These are phyloP conservation scores for Athalia circularis DNA, from an alignment of 2,888 invertebrate species.

Conservation along the genomic window DNA sequence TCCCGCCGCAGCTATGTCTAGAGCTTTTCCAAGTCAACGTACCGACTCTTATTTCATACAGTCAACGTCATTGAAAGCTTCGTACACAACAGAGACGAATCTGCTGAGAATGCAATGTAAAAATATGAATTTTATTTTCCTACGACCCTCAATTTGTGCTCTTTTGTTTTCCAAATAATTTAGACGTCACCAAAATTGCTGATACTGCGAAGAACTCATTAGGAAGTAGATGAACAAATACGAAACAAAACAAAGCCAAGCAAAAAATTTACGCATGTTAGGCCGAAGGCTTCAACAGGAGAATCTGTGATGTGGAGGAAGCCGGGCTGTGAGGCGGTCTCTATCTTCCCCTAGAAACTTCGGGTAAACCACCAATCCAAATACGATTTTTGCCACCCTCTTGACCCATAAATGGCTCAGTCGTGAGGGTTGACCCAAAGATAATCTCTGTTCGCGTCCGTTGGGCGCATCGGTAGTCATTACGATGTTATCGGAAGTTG, in stretches of 20 bases:
- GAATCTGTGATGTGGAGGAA: not conserved
- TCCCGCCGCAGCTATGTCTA: too few species aligned
- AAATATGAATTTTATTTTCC: too few species aligned
- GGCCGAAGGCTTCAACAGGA: not conserved
- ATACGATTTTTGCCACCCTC: constrained; percentile 30
- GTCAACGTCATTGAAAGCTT: too few species aligned
- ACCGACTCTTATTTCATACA: too few species aligned
- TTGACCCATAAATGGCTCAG: constrained; percentile 30
- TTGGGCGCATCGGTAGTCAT: constrained; percentile 34
- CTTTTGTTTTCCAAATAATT: not conserved
- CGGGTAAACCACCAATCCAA: constrained; percentile 13
- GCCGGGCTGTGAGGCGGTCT: not conserved
- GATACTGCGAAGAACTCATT: not conserved
- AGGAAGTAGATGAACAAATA: too few species aligned
- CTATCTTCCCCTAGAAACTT: not conserved
- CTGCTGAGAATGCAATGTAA: too few species aligned
- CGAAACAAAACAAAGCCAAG: not conserved
- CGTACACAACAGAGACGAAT: too few species aligned
- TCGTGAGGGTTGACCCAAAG: constrained; percentile 38
- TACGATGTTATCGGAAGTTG: constrained; percentile 34
- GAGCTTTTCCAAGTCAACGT: too few species aligned
- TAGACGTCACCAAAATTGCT: not conserved
- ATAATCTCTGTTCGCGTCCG: constrained; percentile 30
- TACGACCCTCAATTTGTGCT: too few species aligned
- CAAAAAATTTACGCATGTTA: not conserved